A percentile compares a stretch with the other conserved stretches of the same genome.
Conservation (phyloP, 1,140 invertebrate genomes). For the Drosophila tristis region DNA sequence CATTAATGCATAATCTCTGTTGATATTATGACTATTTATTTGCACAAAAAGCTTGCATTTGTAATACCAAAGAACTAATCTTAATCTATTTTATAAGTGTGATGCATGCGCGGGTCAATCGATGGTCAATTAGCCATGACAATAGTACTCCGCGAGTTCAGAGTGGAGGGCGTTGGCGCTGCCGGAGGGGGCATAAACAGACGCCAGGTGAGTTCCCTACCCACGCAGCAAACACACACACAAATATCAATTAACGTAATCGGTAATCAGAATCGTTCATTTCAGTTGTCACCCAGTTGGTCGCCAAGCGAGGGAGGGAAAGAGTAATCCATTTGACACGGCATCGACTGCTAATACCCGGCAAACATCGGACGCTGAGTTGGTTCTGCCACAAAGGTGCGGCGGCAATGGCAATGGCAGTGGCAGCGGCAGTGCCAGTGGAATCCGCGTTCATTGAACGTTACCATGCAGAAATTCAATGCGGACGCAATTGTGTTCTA, state of each 20-base stretch:
- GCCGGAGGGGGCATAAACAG: background rate
- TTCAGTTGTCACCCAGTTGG: constrained; percentile 32
- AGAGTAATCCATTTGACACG: constrained; percentile 80
- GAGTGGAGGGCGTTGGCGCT: background rate
- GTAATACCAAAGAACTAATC: constrained; percentile 8
- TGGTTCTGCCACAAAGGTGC: no score
- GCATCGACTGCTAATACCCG: constrained; percentile 27
- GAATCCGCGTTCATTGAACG: constrained; percentile 80
- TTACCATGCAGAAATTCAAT: constrained; percentile 45
- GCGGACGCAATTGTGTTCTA: constrained; percentile 69
- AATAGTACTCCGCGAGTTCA: constrained; percentile 1
- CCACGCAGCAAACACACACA: background rate
- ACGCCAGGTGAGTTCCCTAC: constrained; percentile 6
- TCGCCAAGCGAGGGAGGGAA: constrained; percentile 24
- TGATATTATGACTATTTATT: no score
- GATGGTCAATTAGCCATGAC: constrained; percentile 3
- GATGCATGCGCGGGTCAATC: constrained; percentile 4
- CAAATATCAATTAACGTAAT: constrained; percentile 15
- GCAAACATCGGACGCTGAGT: constrained; percentile 45
- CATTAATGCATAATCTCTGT: no score
- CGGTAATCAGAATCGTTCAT: constrained; percentile 37
- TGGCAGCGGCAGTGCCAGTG: constrained; percentile 18
- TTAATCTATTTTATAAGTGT: constrained; percentile 20
- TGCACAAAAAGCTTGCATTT: no score
- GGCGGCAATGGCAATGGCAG: background rate